Evolutionary conservation across 2,888 invertebrate species (phyloP), one percentile per base, ranked within the genome.

Genomic region (Biston stratarius): DNA sequence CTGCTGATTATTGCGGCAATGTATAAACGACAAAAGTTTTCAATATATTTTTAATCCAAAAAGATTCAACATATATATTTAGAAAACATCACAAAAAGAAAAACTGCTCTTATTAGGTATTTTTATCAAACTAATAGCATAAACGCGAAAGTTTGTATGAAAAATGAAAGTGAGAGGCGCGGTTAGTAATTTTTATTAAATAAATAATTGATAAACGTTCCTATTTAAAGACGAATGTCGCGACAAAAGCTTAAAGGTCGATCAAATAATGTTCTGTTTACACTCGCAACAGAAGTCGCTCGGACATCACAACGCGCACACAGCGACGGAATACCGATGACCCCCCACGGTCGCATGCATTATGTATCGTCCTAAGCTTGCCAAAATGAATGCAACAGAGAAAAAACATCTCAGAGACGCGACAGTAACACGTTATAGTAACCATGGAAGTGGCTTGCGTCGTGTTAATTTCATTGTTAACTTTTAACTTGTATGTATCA

Each of bases 311-410:
- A 51, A 62, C 71, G 73, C 76, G 76, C 69, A 79, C 74, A 83
- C 85, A 71, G 81, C 77, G 78, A 81, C 77, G 73, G 92, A 91
- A 91, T 92, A 90, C 89, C 87, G 88, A 92, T 92, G 87, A 82
- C 88, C 86, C 87, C 89, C 87, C 82, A 80, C 74, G 72, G 83
- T 79, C 78, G 81, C 84, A 92, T 93, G 92, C 92, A 93, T 93
- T 92, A 93, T 93, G 90, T 90, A 92, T 92, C 81, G 80, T 75
- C 82, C 87, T 90, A 91, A 92, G 88, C 86, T 89, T 86, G 82
- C 83, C 87, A 83, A 91, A 91, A 91, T 90, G 89, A 92, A 93
- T 92, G 92, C 92, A 92, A 83, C 86, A 64, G 57, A 84, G 87
- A 87, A 90, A 90, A 90, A 91, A 91, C 87, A 86, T 84, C 83